A percentile compares a stretch with the other conserved stretches of the same genome.
Conservation (phyloP, 2,797 vertebrate genomes). For the Geotrypetes seraphini region DNA sequence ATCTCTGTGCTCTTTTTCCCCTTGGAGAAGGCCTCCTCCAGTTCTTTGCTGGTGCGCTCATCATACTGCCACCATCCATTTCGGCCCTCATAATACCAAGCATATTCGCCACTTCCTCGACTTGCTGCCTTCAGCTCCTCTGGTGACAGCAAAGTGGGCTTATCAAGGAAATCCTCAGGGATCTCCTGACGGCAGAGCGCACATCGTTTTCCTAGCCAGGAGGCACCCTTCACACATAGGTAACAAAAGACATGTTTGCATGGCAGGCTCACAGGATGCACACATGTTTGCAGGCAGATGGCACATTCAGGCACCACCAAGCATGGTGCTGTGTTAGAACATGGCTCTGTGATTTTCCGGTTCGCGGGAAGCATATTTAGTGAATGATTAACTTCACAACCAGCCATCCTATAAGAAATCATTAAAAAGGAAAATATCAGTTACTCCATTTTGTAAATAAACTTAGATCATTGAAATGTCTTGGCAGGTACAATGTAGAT, state of each 20-base stretch:
- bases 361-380: slow-evolving; percentile 66
- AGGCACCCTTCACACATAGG: slow-evolving; percentile 91
- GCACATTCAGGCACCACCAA: slow-evolving; percentile 80
- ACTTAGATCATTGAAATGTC: not conserved
- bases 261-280: slow-evolving; percentile 87
- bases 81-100: slow-evolving; percentile 94
- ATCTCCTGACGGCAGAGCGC: slow-evolving; percentile 92
- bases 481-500: no score
- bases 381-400: slow-evolving; percentile 75
- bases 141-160: slow-evolving; percentile 80
- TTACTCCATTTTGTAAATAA: no score
- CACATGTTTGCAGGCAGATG: slow-evolving; percentile 89
- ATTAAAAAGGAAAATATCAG: no score
- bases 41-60: slow-evolving; percentile 83
- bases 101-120: slow-evolving; percentile 65
- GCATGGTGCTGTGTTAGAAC: slow-evolving; percentile 64
- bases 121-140: slow-evolving; percentile 87
- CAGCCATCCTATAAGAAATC: slow-evolving; percentile 75
- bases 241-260: slow-evolving; percentile 94
- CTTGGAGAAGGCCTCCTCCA: slow-evolving; percentile 87
- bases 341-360: slow-evolving; percentile 61
- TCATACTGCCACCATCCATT: slow-evolving; percentile 99
- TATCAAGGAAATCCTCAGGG: slow-evolving; percentile 90
- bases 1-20: slow-evolving; percentile 92
- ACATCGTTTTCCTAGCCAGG: slow-evolving; percentile 94